Evolutionary conservation across 1,140 invertebrate genomes (phyloP).

Genomic region (Dinoponera quadriceps): DNA sequence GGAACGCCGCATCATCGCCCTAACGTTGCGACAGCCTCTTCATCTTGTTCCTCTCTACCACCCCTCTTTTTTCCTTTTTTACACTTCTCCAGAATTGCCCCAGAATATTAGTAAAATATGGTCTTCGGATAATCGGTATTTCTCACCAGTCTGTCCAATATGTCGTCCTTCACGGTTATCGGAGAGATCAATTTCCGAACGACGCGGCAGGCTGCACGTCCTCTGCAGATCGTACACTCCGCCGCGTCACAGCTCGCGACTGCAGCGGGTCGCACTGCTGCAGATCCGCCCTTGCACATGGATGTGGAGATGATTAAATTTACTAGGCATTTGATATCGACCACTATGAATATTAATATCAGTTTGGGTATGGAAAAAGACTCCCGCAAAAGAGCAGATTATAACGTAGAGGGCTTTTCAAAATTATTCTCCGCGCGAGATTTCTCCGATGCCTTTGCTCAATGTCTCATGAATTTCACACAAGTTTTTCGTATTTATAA

Average conservation of each 20-base stretch:
- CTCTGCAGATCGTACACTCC: not conserved
- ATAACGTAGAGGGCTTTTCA: not conserved
- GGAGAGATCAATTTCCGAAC: conserved; percentile 1
- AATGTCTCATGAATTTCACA: not conserved
- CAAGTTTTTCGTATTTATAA: not conserved
- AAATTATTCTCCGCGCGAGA: not conserved
- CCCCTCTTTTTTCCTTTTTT: too few relatives aligned
- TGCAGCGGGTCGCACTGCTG: not conserved
- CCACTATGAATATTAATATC: not conserved
- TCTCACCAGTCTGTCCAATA: too few relatives aligned
- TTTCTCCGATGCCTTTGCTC: not conserved
- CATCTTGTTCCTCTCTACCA: not conserved
- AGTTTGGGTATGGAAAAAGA: not conserved
- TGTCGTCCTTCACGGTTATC: not conserved
- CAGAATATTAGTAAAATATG: not conserved
- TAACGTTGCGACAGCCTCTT: conserved; percentile 14
- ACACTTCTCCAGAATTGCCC: not conserved
- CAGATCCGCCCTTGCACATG: not conserved
- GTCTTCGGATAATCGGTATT: not conserved
- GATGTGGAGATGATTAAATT: conserved; percentile 8
- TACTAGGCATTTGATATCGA: not conserved
- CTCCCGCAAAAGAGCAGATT: not conserved
- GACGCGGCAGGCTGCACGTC: not conserved
- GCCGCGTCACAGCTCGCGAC: not conserved
- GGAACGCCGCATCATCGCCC: conserved; percentile 74